phyloP scores from a whole-genome alignment of 2,888 invertebrate species.

The Ophion ellenae region DNA sequence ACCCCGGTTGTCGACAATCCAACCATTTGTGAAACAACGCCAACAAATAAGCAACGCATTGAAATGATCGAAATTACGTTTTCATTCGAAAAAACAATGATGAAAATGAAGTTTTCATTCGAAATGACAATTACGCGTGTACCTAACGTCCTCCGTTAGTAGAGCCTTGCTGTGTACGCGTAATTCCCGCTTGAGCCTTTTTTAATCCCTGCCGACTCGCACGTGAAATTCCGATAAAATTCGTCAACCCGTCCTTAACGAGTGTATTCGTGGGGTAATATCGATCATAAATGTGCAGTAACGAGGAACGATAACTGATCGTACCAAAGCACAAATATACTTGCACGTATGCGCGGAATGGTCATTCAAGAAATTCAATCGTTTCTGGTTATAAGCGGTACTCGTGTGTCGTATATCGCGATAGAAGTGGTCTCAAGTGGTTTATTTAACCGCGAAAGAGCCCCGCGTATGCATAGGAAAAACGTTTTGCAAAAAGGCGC shows the following conservation, averaged over 20 bases:
- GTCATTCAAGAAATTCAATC: conserved; percentile 63
- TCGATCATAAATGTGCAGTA: conserved; percentile 9
- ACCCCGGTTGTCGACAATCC: too few relatives aligned
- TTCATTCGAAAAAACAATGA: background rate
- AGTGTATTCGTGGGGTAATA: background rate
- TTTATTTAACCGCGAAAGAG: conserved; percentile 33
- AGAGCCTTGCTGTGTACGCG: background rate
- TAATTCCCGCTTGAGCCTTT: too few relatives aligned
- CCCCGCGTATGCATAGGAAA: background rate
- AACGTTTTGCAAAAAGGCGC: conserved; percentile 7
- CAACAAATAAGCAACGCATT: background rate
- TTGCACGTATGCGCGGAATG: conserved; percentile 24
- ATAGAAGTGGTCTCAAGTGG: conserved; percentile 33
- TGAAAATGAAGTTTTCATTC: background rate
- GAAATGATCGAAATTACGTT: background rate
- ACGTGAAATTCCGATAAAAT: too few relatives aligned
- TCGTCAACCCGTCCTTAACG: background rate
- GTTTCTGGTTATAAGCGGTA: conserved; percentile 74
- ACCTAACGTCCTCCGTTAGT: background rate
- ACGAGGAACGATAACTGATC: background rate
- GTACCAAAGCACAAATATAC: conserved; percentile 11
- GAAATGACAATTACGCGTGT: background rate
- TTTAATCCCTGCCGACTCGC: too few relatives aligned
- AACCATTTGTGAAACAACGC: too few relatives aligned
- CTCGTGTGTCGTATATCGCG: background rate